phyloP scores from a whole-genome alignment of 2,113 vertebrate genomes.

The Caracal caracal region DNA sequence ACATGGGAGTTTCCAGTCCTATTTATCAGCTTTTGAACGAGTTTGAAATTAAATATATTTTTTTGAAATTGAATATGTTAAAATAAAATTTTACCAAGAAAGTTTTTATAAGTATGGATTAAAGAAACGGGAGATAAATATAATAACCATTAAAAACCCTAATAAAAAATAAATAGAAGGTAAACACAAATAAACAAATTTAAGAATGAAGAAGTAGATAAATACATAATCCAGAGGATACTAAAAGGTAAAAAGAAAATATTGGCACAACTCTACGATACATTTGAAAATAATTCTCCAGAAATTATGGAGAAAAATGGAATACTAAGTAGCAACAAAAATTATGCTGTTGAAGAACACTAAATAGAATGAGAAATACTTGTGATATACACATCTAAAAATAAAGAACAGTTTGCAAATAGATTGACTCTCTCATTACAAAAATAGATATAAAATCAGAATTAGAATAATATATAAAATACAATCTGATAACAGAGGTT shows the following conservation, averaged over 20 bases:
- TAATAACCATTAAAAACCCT: background rate
- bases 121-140: background rate
- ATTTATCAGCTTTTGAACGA: background rate
- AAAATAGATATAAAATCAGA: conserved; percentile 23
- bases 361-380: background rate
- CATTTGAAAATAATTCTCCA: conserved; percentile 58
- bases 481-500: background rate
- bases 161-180: background rate
- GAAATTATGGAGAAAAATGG: background rate
- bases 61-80: background rate
- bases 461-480: background rate
- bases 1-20: background rate
- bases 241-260: conserved; percentile 40
- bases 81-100: conserved; percentile 22
- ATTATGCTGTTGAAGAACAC: background rate
- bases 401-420: conserved; percentile 2
- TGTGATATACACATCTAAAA: background rate
- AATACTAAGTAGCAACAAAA: conserved; percentile 31
- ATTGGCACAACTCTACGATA: background rate
- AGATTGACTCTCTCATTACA: background rate
- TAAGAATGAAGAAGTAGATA: conserved; percentile 8
- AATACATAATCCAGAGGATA: background rate
- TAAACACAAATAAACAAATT: background rate
- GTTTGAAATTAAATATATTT: background rate
- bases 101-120: background rate